Conservation (phyloP, 92 coral and sea anemone genomes). For the Phenganax stokvisi region DNA sequence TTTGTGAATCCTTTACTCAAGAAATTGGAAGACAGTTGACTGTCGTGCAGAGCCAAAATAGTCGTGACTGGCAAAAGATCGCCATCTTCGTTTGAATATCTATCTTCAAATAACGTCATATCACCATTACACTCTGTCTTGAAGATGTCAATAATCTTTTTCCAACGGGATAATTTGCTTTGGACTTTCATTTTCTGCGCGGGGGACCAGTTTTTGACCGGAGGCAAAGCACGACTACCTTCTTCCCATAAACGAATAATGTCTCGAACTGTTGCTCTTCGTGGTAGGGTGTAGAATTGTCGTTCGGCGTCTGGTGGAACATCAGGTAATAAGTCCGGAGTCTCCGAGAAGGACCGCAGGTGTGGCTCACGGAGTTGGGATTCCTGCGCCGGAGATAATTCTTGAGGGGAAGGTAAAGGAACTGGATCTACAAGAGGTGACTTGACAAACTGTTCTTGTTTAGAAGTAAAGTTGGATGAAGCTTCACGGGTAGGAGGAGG, state of each 20-base stretch:
- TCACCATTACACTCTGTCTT: slow-evolving; percentile 77
- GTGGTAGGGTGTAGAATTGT: slow-evolving; percentile 64
- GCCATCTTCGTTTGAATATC: slow-evolving; percentile 74
- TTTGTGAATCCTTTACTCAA: slow-evolving; percentile 44
- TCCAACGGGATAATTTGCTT: slow-evolving; percentile 99
- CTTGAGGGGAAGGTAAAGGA: slow-evolving; percentile 28
- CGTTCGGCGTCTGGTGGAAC: background rate
- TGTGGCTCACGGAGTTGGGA: slow-evolving; percentile 15
- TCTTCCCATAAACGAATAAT: slow-evolving; percentile 91
- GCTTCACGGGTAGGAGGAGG: slow-evolving; percentile 36
- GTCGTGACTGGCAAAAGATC: slow-evolving; percentile 93
- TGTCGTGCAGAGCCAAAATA: slow-evolving; percentile 83
- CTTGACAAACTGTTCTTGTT: slow-evolving; percentile 16
- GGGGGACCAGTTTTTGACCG: slow-evolving; percentile 96
- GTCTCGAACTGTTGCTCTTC: slow-evolving; percentile 88
- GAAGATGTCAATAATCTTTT: slow-evolving; percentile 91
- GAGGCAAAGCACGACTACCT: slow-evolving; percentile 83
- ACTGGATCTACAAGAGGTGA: slow-evolving; percentile 14
- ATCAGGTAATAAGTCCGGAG: slow-evolving; percentile 9
- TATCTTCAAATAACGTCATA: slow-evolving; percentile 70
- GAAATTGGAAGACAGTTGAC: slow-evolving; percentile 88
- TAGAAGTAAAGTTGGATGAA: slow-evolving; percentile 17
- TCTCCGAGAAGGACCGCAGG: background rate
- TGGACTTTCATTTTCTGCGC: slow-evolving; percentile 92
- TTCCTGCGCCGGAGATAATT: slow-evolving; percentile 23